Conservation (phyloP, 1,140 invertebrate species). For the Drosophila sp. region DNA sequence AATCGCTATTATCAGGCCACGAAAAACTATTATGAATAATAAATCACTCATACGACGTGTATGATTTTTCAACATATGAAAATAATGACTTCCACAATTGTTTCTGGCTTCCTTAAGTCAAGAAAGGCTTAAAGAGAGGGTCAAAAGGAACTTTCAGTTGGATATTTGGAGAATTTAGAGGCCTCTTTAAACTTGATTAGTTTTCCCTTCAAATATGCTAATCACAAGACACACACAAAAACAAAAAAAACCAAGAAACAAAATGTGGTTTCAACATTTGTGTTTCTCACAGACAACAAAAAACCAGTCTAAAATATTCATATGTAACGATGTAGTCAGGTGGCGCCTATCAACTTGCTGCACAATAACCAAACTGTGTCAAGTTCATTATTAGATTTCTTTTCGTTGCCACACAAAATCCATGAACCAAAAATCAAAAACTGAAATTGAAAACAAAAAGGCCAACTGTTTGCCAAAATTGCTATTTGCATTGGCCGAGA, state of each 20-base stretch:
- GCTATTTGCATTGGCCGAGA: background rate
- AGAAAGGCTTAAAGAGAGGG: too few species aligned
- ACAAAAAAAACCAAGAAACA: too few species aligned
- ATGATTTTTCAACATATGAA: too few species aligned
- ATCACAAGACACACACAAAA: background rate
- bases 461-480: conserved; percentile 2
- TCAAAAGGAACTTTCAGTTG: too few species aligned
- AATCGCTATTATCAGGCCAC: background rate
- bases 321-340: conserved; percentile 9
- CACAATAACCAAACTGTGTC: conserved; percentile 48
- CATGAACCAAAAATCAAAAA: conserved; percentile 31
- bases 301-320: background rate
- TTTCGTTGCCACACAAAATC: conserved; percentile 48
- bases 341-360: conserved; percentile 26
- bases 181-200: too few species aligned
- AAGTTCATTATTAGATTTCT: conserved; percentile 61
- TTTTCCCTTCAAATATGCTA: background rate
- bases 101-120: too few species aligned
- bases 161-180: too few species aligned
- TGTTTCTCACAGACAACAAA: background rate
- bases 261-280: background rate
- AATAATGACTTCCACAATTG: too few species aligned
- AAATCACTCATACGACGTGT: background rate
- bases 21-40: background rate
- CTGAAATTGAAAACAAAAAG: conserved; percentile 28